Evolutionary conservation across 2,797 vertebrate species (phyloP), one percentile per base, ranked within the genome.

Genomic region (Myiothlypis coronata): DNA sequence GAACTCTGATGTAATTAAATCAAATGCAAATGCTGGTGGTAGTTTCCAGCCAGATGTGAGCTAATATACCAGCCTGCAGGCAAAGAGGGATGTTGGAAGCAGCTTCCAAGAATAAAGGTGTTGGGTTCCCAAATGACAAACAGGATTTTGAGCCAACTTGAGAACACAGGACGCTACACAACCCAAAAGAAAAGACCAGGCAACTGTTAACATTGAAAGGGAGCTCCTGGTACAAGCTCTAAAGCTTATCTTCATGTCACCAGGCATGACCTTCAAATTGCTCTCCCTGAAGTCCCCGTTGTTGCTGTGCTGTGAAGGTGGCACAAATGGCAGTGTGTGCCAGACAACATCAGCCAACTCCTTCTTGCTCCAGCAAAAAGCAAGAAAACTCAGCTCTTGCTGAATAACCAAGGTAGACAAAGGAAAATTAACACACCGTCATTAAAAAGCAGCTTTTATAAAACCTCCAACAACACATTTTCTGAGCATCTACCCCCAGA

Each of bases 21-120:
- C 57, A 85, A 65, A 88, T 86, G 88, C 44, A 86, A 91, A 91
- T 70, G 32, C 35, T 77, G 71, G 47, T 32, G 49, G 79, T 63
- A 60, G 47, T n/a, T 82, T 43, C 49, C 68, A 76, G 30, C 43
- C 89, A 92, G 69, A 53, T 19, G 11, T 64, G 75, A 89, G 70
- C 32, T 60, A 59, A 77, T 28, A 56, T 0, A 61, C 24, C 70
- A 93, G 77, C 78, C 81, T 65, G 30, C 55, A 92, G 84, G 82
- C 82, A 89, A 84, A 92, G 52, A 92, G 69, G 19, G 56, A 53
- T 44, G 57, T 22, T 77, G 67, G 85, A 69, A 93, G 28, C 57
- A 83, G 30, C 74, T 60, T 52, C 80, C 65, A 88, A 83, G 61
- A 69, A 35, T 3, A 4, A 65, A 27, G 2, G 21, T 47, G 46